A percentile compares a stretch with the other conserved stretches of the same genome.
These are phyloP conservation scores for Tenualosa ilisha DNA, from an alignment of 2,797 vertebrate genomes.

Conservation along the genomic window DNA sequence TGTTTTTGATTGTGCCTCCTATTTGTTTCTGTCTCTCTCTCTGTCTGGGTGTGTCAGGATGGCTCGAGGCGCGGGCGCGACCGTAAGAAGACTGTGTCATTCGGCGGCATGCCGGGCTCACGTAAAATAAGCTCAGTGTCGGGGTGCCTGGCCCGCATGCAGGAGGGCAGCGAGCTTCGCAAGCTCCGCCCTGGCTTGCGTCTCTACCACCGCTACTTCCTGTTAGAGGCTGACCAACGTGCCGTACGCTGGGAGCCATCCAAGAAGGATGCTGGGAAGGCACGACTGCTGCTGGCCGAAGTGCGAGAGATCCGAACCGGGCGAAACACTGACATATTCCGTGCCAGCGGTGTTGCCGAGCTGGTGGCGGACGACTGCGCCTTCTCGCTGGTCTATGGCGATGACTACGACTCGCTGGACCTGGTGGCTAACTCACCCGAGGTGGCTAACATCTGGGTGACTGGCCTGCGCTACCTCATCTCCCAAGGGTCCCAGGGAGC, in stretches of 20 bases:
- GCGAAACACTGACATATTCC: constrained; percentile 93
- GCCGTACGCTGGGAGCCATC: constrained; percentile 93
- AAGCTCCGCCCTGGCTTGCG: constrained; percentile 91
- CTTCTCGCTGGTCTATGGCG: constrained; percentile 92
- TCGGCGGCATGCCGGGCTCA: constrained; percentile 93
- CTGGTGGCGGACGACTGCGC: constrained; percentile 95
- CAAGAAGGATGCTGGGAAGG: constrained; percentile 95
- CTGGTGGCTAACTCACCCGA: constrained; percentile 91
- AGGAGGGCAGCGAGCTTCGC: constrained; percentile 88
- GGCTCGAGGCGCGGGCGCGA: constrained; percentile 42
- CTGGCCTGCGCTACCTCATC: constrained; percentile 86
- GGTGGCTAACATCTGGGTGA: constrained; percentile 93
- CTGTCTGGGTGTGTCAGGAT: background rate
- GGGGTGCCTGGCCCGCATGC: constrained; percentile 47
- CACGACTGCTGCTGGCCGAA: constrained; percentile 84
- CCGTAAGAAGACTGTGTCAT: constrained; percentile 89
- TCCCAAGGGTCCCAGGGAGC: constrained; percentile 41
- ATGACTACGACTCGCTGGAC: constrained; percentile 89
- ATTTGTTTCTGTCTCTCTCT: background rate
- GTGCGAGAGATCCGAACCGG: constrained; percentile 92
- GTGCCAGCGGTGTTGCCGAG: constrained; percentile 90
- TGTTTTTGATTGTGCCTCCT: too few relatives aligned
- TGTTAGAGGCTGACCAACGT: constrained; percentile 90
- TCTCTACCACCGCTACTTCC: constrained; percentile 89
- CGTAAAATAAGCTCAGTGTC: constrained; percentile 95